Evolutionary conservation across 2,113 vertebrate species (phyloP).

Genomic region (Agelaius tricolor): DNA sequence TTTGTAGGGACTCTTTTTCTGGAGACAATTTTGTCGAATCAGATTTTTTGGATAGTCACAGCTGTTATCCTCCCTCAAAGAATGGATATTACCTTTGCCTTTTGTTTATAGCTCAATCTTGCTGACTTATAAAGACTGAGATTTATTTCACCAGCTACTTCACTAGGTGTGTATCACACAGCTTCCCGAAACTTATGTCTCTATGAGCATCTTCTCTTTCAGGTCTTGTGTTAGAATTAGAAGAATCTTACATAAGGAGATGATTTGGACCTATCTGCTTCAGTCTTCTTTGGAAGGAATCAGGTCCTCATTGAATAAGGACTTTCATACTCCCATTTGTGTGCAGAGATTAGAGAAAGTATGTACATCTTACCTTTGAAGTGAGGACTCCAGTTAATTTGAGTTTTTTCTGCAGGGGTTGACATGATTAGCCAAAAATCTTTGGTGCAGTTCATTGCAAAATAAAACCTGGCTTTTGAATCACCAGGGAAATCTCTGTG

Average conservation of each 20-base stretch:
- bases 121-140: neutral
- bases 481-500: neutral
- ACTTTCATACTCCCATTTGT: neutral
- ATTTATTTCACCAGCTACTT: neutral
- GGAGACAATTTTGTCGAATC: neutral
- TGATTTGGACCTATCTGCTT: neutral
- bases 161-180: neutral
- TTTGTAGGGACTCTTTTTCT: neutral
- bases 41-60: neutral
- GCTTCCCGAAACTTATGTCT: neutral
- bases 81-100: neutral
- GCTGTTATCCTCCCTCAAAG: neutral
- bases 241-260: neutral
- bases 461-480: neutral
- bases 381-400: neutral
- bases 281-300: neutral
- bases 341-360: neutral
- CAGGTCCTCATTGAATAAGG: neutral
- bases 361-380: conserved; percentile 6
- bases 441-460: neutral
- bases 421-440: neutral
- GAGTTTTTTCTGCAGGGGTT: neutral
- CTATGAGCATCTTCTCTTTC: neutral
- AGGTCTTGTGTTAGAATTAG: neutral
- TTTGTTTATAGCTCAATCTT: neutral